Percentiles rank a stretch among this genome's conserved stretches.
These are phyloP conservation scores for Mico argentatus DNA, from an alignment of 2,797 vertebrate genomes.

Conservation along the genomic window DNA sequence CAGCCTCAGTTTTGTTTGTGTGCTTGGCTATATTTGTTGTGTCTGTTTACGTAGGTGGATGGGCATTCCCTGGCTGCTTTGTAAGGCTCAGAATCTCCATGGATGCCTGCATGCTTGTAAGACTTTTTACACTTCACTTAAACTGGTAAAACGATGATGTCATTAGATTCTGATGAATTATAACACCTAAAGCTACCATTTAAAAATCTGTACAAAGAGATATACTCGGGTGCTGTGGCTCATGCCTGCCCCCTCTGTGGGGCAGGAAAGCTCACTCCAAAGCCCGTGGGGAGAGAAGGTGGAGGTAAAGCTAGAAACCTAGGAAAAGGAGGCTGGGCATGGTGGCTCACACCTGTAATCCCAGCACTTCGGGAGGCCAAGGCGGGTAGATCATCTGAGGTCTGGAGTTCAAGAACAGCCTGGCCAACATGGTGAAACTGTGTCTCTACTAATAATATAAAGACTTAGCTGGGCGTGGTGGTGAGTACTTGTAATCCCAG, in stretches of 20 bases:
- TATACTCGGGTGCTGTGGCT: neutral
- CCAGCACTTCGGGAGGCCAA: neutral
- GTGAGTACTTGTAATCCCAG: neutral
- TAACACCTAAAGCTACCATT: neutral
- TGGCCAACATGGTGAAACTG: neutral
- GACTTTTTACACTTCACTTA: neutral
- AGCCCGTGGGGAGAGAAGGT: no score
- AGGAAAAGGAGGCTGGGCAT: no score
- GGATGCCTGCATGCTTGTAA: neutral
- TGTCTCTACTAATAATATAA: neutral
- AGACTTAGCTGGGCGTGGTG: neutral
- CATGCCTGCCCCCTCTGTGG: no score
- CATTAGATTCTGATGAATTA: neutral
- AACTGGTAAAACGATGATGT: neutral
- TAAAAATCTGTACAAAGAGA: neutral
- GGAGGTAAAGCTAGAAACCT: no score
- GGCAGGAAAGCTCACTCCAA: no score
- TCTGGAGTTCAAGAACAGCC: neutral
- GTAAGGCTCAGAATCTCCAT: neutral
- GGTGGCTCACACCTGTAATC: neutral
- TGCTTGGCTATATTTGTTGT: neutral
- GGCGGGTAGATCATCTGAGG: neutral
- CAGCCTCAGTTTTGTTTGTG: neutral
- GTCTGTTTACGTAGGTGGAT: neutral
- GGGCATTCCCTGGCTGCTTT: no score